Conservation (phyloP, 2,888 invertebrate genomes). For the Drosophila testacea region DNA sequence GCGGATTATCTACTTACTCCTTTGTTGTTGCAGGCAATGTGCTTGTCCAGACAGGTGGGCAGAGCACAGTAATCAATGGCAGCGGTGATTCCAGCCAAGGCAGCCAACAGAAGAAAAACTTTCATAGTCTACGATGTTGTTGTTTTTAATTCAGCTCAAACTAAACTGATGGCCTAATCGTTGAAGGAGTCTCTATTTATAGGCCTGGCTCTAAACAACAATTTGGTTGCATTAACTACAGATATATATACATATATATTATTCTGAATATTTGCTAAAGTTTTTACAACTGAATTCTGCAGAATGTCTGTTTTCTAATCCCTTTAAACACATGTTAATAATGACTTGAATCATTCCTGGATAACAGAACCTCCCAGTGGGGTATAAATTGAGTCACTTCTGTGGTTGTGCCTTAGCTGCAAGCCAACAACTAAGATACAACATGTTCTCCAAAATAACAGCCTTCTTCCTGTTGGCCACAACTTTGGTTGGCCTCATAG, state of each 20-base stretch:
- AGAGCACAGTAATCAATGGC: constrained; percentile 58
- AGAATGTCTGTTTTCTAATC: constrained; percentile 15
- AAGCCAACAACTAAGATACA: constrained; percentile 3
- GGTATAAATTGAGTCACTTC: no score
- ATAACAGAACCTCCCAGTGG: constrained; percentile 9
- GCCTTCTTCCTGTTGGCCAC: constrained; percentile 15
- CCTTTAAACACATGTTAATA: constrained; percentile 22
- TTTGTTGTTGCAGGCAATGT: constrained; percentile 65
- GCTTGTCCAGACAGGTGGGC: constrained; percentile 65
- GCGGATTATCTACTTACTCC: constrained; percentile 37
- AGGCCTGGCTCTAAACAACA: neutral
- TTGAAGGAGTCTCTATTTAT: constrained; percentile 6
- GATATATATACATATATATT: no score
- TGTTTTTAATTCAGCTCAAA: neutral
- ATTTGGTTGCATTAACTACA: neutral
- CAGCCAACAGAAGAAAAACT: constrained; percentile 20
- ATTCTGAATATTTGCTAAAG: neutral
- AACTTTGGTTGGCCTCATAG: constrained; percentile 20
- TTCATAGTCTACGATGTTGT: neutral
- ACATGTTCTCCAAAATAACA: constrained; percentile 16
- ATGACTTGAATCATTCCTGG: neutral
- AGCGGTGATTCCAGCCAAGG: constrained; percentile 23
- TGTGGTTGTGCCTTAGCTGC: neutral
- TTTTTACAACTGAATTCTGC: constrained; percentile 10
- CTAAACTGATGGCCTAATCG: constrained; percentile 1